Percentiles rank a stretch among this genome's conserved stretches.
Evolutionary conservation across 2,113 vertebrate species (phyloP).

Genomic region (Clarias macrocephalus): DNA sequence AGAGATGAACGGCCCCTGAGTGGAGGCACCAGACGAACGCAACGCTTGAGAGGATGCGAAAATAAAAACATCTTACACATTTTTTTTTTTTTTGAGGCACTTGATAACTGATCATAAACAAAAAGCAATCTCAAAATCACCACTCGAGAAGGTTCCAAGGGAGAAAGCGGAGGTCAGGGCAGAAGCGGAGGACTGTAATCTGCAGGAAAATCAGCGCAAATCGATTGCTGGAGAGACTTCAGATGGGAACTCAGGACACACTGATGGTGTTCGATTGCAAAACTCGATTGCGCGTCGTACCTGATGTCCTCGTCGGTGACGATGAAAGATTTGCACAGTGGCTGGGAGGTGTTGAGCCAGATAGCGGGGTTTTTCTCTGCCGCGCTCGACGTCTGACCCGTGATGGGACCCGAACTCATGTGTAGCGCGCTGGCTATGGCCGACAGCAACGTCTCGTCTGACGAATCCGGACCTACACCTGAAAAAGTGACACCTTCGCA

Average conservation of each 20-base stretch:
- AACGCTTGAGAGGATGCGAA: not conserved
- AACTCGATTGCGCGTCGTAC: conserved; percentile 61
- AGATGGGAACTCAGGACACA: not conserved
- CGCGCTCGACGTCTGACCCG: conserved; percentile 82
- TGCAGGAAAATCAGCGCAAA: not conserved
- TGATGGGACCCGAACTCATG: conserved; percentile 86
- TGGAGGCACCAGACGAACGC: not conserved
- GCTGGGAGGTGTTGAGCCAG: conserved; percentile 89
- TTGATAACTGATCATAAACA: not conserved
- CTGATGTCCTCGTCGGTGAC: conserved; percentile 91
- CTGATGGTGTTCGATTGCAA: not conserved
- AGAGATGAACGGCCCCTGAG: not conserved
- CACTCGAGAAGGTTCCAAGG: not conserved
- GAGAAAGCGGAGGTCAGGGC: not conserved
- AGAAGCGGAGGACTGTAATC: not conserved
- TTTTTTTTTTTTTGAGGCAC: not conserved
- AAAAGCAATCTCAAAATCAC: not conserved
- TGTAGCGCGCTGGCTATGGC: conserved; percentile 92
- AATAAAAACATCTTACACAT: not conserved
- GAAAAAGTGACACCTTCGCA: not conserved
- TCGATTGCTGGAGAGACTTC: not conserved
- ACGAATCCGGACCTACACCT: conserved; percentile 86
- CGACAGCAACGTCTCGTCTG: conserved; percentile 82
- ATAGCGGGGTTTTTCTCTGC: conserved; percentile 91
- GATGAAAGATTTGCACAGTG: conserved; percentile 87